Percentiles rank a stretch among this genome's conserved stretches.
phyloP scores from a whole-genome alignment of 1,140 invertebrate species.

The Pseudomyrmex pallidus region DNA sequence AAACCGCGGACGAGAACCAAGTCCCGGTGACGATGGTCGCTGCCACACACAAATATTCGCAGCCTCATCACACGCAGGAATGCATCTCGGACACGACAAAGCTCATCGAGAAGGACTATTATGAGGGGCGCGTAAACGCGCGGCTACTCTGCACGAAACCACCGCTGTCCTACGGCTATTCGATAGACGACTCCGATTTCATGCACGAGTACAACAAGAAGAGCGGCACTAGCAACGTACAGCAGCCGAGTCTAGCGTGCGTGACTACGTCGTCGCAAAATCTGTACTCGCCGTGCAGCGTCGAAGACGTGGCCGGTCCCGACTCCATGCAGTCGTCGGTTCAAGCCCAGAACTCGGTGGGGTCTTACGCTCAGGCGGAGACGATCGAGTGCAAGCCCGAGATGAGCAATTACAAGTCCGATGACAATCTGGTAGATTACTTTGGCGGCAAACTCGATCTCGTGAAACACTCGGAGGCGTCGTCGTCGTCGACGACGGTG shows the following conservation, averaged over 20 bases:
- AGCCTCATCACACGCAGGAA: slow-evolving; percentile 6
- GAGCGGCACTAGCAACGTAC: not conserved
- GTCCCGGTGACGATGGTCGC: too few species aligned
- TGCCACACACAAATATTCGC: not conserved
- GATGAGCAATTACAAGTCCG: slow-evolving; percentile 23
- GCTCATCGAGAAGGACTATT: too few species aligned
- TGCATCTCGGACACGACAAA: not conserved
- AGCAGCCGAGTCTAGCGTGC: slow-evolving; percentile 12
- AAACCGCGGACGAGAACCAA: too few species aligned
- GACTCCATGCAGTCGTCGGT: slow-evolving; percentile 30
- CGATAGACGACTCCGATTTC: slow-evolving; percentile 56
- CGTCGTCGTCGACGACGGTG: slow-evolving; percentile 51
- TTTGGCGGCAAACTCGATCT: slow-evolving; percentile 31
- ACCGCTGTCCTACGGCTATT: too few species aligned
- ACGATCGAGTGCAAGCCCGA: slow-evolving; percentile 70
- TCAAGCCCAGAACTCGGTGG: slow-evolving; percentile 63
- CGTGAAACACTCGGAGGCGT: slow-evolving; percentile 36
- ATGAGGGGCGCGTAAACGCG: too few species aligned
- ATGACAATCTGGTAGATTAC: not conserved
- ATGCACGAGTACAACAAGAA: not conserved
- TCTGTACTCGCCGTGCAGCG: slow-evolving; percentile 18
- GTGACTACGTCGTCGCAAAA: slow-evolving; percentile 27
- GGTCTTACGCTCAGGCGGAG: slow-evolving; percentile 53
- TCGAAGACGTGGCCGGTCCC: slow-evolving; percentile 1
- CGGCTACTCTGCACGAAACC: not conserved